phyloP scores from a whole-genome alignment of 2,888 invertebrate genomes.

The Smittia sp. region DNA sequence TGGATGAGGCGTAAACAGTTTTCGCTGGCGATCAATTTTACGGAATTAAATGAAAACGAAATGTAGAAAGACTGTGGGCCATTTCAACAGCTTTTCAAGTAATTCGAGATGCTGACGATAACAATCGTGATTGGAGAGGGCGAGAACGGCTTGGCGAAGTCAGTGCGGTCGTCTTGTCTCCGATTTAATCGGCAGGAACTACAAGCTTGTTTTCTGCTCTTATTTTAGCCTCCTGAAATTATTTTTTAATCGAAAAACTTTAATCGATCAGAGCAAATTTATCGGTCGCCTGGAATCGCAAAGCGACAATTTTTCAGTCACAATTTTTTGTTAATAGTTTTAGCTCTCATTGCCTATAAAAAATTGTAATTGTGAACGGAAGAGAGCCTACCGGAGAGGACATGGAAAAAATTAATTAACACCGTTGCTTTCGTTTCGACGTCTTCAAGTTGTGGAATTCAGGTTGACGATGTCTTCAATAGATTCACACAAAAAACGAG shows the following conservation, averaged over 20 bases:
- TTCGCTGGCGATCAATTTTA: slow-evolving; percentile 13
- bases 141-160: not conserved
- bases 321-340: too few species aligned
- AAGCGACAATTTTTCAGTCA: too few species aligned
- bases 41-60: not conserved
- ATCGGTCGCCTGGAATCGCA: too few species aligned
- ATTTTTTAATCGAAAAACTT: too few species aligned
- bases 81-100: not conserved
- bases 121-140: not conserved
- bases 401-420: slow-evolving; percentile 16
- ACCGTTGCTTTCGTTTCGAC: not conserved
- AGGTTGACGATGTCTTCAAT: slow-evolving; percentile 5
- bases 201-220: too few species aligned
- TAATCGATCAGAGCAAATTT: too few species aligned
- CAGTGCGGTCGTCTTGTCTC: too few species aligned
- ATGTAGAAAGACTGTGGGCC: not conserved
- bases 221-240: too few species aligned
- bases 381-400: not conserved
- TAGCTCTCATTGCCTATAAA: not conserved
- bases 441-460: not conserved
- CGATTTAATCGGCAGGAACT: too few species aligned
- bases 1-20: slow-evolving; percentile 28
- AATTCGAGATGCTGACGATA: not conserved
- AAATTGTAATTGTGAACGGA: slow-evolving; percentile 7
- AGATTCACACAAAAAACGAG: not conserved